phyloP scores from a whole-genome alignment of 2,888 invertebrate species.

The Protodeltote pygarga region DNA sequence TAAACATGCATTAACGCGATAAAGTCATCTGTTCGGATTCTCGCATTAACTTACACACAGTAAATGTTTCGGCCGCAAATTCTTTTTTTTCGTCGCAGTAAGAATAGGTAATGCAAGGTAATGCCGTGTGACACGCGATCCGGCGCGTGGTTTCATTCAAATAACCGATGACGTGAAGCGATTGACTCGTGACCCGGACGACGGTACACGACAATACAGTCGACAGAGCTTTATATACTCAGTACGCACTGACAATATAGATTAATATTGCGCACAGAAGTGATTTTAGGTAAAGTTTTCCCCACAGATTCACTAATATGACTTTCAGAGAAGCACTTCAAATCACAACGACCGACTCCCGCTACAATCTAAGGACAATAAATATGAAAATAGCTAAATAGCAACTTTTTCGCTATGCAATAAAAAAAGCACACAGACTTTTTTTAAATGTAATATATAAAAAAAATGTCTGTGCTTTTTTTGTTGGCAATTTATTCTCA shows the following conservation, averaged over 20 bases:
- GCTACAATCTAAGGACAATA: not conserved
- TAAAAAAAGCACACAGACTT: too few relatives aligned
- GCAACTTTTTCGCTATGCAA: too few relatives aligned
- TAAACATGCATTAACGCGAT: conserved; percentile 1
- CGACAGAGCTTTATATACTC: conserved; percentile 35
- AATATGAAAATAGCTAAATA: too few relatives aligned
- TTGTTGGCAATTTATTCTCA: too few relatives aligned
- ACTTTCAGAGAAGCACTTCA: too few relatives aligned
- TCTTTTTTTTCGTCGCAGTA: conserved; percentile 50
- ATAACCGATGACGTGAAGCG: conserved; percentile 74
- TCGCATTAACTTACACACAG: conserved; percentile 38
- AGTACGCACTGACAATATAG: conserved; percentile 24
- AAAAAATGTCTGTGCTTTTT: too few relatives aligned
- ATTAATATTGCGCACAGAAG: conserved; percentile 22
- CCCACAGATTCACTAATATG: not conserved
- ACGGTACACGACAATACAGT: conserved; percentile 50
- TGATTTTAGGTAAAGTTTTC: not conserved
- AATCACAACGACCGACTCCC: too few relatives aligned
- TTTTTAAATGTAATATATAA: too few relatives aligned
- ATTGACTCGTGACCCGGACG: conserved; percentile 66
- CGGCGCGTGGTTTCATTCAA: conserved; percentile 78
- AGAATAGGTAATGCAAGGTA: conserved; percentile 61
- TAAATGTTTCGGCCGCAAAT: conserved; percentile 41
- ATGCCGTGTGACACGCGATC: conserved; percentile 77
- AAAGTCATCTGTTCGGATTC: conserved; percentile 16